Conservation (phyloP, 2,888 invertebrate species). For the Parascotia fuliginaria region DNA sequence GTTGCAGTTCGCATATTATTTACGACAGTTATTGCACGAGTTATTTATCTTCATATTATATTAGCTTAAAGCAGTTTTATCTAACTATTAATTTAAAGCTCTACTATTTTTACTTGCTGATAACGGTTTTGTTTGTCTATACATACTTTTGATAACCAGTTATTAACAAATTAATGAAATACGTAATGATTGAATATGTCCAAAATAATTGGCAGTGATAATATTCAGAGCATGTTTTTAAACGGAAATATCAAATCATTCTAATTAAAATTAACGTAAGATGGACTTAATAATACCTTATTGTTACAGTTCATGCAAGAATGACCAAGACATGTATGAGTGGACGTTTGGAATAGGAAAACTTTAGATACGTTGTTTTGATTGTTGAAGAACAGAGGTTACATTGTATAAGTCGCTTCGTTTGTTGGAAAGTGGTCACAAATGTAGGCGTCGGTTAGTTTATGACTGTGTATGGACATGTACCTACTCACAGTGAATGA, state of each 20-base stretch:
- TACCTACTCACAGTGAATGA: conserved; percentile 54
- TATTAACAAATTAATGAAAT: neutral
- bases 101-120: neutral
- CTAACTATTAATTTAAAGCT: neutral
- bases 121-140: neutral
- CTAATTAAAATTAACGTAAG: conserved; percentile 63
- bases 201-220: conserved; percentile 41
- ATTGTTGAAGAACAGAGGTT: conserved; percentile 42
- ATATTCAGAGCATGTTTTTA: conserved; percentile 46
- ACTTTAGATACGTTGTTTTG: conserved; percentile 30
- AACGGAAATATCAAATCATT: conserved; percentile 70
- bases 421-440: conserved; percentile 43
- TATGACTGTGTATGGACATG: conserved; percentile 50
- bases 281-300: conserved; percentile 61
- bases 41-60: conserved; percentile 10
- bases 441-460: conserved; percentile 53
- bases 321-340: conserved; percentile 45
- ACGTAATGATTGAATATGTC: conserved; percentile 9
- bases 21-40: conserved; percentile 7
- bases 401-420: conserved; percentile 42
- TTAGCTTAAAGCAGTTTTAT: conserved; percentile 16
- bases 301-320: conserved; percentile 66
- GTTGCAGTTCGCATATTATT: conserved; percentile 26
- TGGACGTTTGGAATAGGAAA: conserved; percentile 36
- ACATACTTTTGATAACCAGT: neutral